Base-by-base conservation (phyloP, 2,113 vertebrate species). In the Actinemys pallida region DNA sequence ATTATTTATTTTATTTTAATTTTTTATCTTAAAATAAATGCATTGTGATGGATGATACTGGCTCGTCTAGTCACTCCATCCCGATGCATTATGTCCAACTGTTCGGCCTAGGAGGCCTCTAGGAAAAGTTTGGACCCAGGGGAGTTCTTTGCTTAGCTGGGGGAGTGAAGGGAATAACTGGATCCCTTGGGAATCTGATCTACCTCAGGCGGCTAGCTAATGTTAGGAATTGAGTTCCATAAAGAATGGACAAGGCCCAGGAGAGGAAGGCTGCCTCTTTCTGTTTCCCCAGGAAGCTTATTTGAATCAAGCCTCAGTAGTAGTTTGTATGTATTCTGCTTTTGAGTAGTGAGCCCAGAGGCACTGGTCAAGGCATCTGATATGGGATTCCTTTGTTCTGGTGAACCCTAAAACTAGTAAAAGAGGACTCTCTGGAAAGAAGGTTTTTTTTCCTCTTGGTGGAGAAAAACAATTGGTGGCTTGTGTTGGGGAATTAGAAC, bases 391-490 rank as follows among this genome's bases (percentile, higher is more conserved):
- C 72, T 90, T 80, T 78, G 20, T 59, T 93, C 25, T 3, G 84
- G 4, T 90, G 11, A 81, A 90, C 12, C 13, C 6, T 62, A 47
- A 86, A 88, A 29, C 20, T 59, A 69, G 12, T 20, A 22, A 19
- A 6, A 57, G 72, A 87, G 4, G 20, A 3, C 80, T 9, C 76
- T 47, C 1, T 80, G 27, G 45, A 83, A 91, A 90, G 7, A 2
- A 88, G 7, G 3, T 5, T 57, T 54, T 0, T 17, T 17, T 9
- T 45, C 89, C 13, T 20, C 75, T 8, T 2, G 20, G 0, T 10
- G 1, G 27, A 24, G 54, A 56, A 25, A 56, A 56, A 19, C 22
- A 56, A 56, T 25, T 56, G 22, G 54, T 56, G 54, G 54, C 54
- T 24, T 56, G 52, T 56, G 9, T 3, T 56, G 19, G 54, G 54